Evolutionary conservation across 1,140 invertebrate genomes (phyloP).

Genomic region (Teleopsis dalmanni): DNA sequence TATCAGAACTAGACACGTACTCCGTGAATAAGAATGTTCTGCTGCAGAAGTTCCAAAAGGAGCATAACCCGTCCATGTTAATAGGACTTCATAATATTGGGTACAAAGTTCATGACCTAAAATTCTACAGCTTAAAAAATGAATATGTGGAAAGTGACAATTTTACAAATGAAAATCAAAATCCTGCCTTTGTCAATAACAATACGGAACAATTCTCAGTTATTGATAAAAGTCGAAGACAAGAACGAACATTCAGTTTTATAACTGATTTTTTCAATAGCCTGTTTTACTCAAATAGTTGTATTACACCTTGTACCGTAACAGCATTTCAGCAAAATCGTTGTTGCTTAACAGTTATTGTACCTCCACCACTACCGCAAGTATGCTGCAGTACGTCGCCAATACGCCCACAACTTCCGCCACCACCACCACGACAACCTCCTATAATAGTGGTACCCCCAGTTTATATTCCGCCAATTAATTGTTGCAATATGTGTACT

Average conservation of each 20-base stretch:
- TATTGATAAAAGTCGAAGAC: conserved; percentile 23
- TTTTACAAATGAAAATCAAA: too few species aligned
- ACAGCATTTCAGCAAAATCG: conserved; percentile 29
- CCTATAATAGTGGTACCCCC: conserved; percentile 25
- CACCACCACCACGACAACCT: conserved; percentile 11
- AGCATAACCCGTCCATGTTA: too few species aligned
- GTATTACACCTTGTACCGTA: conserved; percentile 31
- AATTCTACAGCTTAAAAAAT: too few species aligned
- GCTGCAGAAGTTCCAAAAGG: too few species aligned
- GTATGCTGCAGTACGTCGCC: conserved; percentile 4
- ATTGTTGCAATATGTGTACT: conserved; percentile 31
- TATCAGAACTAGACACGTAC: too few species aligned
- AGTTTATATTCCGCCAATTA: conserved; percentile 26
- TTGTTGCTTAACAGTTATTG: conserved; percentile 28
- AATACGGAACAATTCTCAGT: conserved; percentile 25
- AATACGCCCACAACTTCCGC: conserved; percentile 8
- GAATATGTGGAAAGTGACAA: too few species aligned
- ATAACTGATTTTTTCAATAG: conserved; percentile 27
- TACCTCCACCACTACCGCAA: conserved; percentile 8
- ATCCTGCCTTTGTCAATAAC: too few species aligned
- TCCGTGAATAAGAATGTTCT: too few species aligned
- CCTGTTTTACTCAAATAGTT: conserved; percentile 20
- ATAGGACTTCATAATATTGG: too few species aligned
- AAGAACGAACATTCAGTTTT: conserved; percentile 27
- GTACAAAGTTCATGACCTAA: too few species aligned